phyloP scores from a whole-genome alignment of 2,797 vertebrate species.

The Chromis chromis region DNA sequence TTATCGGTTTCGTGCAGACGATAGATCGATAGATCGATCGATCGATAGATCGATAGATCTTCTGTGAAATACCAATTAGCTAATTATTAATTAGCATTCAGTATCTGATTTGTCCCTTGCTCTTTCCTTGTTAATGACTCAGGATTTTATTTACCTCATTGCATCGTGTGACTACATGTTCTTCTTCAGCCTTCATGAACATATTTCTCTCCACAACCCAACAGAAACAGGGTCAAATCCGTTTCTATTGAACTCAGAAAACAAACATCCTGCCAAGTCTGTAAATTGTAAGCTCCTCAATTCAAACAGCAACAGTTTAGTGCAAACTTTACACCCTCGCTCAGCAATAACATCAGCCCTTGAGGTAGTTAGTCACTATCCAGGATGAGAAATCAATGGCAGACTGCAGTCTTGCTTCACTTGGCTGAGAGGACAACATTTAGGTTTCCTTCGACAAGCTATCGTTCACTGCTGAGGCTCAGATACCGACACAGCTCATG shows the following conservation, averaged over 20 bases:
- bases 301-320: slow-evolving; percentile 56
- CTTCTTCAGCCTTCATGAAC: not conserved
- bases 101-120: too few relatives aligned
- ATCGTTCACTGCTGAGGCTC: slow-evolving; percentile 23
- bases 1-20: too few relatives aligned
- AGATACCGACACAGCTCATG: slow-evolving; percentile 25
- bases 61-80: too few relatives aligned
- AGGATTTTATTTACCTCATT: not conserved
- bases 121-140: not conserved
- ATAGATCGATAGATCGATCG: too few relatives aligned
- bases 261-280: slow-evolving; percentile 39
- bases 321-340: slow-evolving; percentile 61
- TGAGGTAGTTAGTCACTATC: slow-evolving; percentile 63
- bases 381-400: slow-evolving; percentile 76
- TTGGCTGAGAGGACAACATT: slow-evolving; percentile 50
- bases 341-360: slow-evolving; percentile 67
- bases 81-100: too few relatives aligned
- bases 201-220: not conserved
- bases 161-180: not conserved
- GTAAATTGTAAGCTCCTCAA: slow-evolving; percentile 49
- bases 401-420: slow-evolving; percentile 58
- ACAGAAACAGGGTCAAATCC: slow-evolving; percentile 7
- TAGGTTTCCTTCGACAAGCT: slow-evolving; percentile 20
- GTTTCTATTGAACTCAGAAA: slow-evolving; percentile 25
- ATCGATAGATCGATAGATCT: too few relatives aligned